These are phyloP conservation scores for Sardina pilchardus DNA, from an alignment of 2,113 vertebrate species.

Conservation along the genomic window DNA sequence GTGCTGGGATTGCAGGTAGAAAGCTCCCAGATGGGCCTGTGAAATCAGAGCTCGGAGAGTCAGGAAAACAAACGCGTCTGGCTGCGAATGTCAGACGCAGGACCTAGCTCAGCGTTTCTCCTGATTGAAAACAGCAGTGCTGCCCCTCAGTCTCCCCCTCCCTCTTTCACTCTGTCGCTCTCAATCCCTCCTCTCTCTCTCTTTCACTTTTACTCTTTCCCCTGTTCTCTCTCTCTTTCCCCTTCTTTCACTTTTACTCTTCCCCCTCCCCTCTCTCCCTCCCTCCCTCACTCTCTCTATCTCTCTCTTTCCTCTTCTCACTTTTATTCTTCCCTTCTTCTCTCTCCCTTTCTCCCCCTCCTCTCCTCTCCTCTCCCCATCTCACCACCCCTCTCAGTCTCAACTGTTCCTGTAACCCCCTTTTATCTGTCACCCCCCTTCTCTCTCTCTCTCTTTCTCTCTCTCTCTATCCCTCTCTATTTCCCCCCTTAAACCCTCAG, in stretches of 20 bases:
- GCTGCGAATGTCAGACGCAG: constrained; percentile 60
- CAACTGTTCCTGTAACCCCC: neutral
- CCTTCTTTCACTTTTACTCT: neutral
- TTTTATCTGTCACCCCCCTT: neutral
- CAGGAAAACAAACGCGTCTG: constrained; percentile 64
- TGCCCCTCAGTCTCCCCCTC: constrained; percentile 12
- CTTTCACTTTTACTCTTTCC: neutral
- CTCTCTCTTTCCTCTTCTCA: neutral
- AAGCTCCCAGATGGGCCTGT: constrained; percentile 61
- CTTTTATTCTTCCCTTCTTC: neutral
- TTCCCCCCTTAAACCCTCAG: neutral
- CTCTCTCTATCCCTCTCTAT: neutral
- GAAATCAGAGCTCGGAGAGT: constrained; percentile 51
- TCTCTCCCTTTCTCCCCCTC: too few relatives aligned
- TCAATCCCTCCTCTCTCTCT: neutral
- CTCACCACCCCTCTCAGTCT: neutral
- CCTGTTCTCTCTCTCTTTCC: neutral
- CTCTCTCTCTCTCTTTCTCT: neutral
- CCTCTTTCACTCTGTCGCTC: neutral
- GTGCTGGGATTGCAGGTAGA: constrained; percentile 58
- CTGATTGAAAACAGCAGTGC: constrained; percentile 67
- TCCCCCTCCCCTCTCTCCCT: neutral
- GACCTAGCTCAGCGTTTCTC: constrained; percentile 69
- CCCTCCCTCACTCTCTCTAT: neutral
- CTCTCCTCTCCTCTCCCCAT: too few relatives aligned